Evolutionary conservation across 2,797 vertebrate species (phyloP).

Genomic region (Australoheros facetus): DNA sequence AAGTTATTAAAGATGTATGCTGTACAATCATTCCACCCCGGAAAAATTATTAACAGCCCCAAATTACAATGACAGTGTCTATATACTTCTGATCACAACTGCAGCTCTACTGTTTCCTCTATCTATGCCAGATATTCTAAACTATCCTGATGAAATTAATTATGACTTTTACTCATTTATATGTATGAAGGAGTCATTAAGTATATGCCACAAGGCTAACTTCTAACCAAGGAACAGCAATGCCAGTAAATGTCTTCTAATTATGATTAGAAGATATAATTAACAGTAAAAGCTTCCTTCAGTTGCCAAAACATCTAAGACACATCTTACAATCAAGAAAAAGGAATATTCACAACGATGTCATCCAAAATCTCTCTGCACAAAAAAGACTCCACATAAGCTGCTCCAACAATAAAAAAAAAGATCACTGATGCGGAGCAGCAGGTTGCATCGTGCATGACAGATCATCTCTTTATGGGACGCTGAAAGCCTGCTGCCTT

Average conservation of each 20-base stretch:
- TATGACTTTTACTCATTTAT: background rate
- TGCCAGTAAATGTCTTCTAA: background rate
- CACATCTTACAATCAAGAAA: background rate
- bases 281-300: background rate
- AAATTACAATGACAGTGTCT: background rate
- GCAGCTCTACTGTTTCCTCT: background rate
- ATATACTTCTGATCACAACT: background rate
- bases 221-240: background rate
- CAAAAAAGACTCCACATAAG: slow-evolving; percentile 9
- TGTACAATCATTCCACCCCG: background rate
- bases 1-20: background rate
- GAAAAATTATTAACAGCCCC: background rate
- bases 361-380: slow-evolving; percentile 1
- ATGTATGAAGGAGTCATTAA: background rate
- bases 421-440: slow-evolving; percentile 4
- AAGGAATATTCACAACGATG: background rate
- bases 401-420: slow-evolving; percentile 9
- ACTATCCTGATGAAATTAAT: background rate
- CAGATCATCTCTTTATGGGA: slow-evolving; percentile 18
- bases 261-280: background rate
- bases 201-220: background rate
- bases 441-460: slow-evolving; percentile 23
- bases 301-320: background rate
- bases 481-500: background rate
- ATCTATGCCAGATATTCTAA: background rate